These are phyloP conservation scores for Meganola albula DNA, from an alignment of 2,888 invertebrate genomes.

Conservation along the genomic window DNA sequence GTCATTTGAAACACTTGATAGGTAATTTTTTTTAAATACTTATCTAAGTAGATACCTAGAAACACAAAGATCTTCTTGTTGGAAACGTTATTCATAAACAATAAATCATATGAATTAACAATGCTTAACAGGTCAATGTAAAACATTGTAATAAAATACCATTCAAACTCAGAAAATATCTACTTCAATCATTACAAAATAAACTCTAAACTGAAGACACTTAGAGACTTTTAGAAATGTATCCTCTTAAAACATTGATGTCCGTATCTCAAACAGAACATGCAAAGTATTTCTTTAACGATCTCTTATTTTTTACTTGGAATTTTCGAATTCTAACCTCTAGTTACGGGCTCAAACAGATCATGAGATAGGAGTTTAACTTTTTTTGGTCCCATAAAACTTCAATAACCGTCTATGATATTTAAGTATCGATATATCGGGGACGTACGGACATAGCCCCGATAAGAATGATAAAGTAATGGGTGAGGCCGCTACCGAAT, in stretches of 20 bases:
- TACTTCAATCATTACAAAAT: constrained; percentile 11
- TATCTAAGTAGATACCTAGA: too few relatives aligned
- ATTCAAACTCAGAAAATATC: constrained; percentile 15
- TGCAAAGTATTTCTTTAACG: constrained; percentile 55
- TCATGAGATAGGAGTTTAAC: constrained; percentile 50
- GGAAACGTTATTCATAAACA: neutral
- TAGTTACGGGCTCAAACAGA: constrained; percentile 53
- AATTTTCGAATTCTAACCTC: constrained; percentile 58
- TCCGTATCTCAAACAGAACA: constrained; percentile 44
- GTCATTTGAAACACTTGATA: too few relatives aligned
- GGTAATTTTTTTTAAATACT: too few relatives aligned
- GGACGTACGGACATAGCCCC: constrained; percentile 38
- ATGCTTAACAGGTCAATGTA: constrained; percentile 27
- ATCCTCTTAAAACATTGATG: constrained; percentile 21
- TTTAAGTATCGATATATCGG: constrained; percentile 62
- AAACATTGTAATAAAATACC: constrained; percentile 25
- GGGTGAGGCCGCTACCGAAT: constrained; percentile 61
- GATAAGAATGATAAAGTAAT: constrained; percentile 72
- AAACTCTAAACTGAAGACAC: constrained; percentile 13
- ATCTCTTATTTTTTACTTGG: constrained; percentile 44
- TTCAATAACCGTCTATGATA: constrained; percentile 57
- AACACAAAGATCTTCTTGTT: too few relatives aligned
- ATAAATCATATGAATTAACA: constrained; percentile 26
- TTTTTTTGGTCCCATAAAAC: constrained; percentile 58
- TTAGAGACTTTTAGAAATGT: constrained; percentile 12